Evolutionary conservation across 2,113 vertebrate genomes (phyloP), one percentile per base, ranked within the genome.

Genomic region (Nibea albiflora): DNA sequence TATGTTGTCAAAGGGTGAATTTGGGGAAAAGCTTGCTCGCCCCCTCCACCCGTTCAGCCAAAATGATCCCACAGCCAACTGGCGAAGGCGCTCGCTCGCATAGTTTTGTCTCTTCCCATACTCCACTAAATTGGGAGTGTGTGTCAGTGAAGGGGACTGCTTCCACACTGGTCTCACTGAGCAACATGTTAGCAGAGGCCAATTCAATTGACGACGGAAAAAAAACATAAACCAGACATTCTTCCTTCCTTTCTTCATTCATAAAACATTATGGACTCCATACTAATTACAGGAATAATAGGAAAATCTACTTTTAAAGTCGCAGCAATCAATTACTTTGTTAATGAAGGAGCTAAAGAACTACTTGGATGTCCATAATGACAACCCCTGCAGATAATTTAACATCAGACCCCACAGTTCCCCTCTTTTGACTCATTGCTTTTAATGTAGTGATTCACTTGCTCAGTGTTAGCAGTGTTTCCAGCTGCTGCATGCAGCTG

Each of bases 41-140:
- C 54, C 76, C 56, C 62, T 79, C 73, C 63, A 22, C 46, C 50
- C 49, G 39, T 81, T 87, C 58, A 73, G 28, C 58, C 84, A 26
- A 86, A 85, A 74, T 20, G 22, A 76, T 87, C 64, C 60, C 71
- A n/a, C 31, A 31, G 89, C 91, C 90, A 92, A 70, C 81, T 90
- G 89, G 85, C 86, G 35, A 35, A 69, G 46, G 26, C 11, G 1
- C 62, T 56, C 1, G 35, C 63, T 47, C 35, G 35, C 81, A 86
- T 87, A 78, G 53, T 89, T 90, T 69, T 22, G 76, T 73, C 64
- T 79, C 73, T 81, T 84, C 87, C 73, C 58, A 63, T 75, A 67
- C 57, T 79, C 50, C 1, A 15, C 60, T 77, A 79, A 66, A 60
- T 50, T 71, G 74, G 75, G 64, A 22, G 49, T 76, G 62, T 83